Evolutionary conservation across 2,797 vertebrate genomes (phyloP).

Genomic region (Podarcis lilfordi): DNA sequence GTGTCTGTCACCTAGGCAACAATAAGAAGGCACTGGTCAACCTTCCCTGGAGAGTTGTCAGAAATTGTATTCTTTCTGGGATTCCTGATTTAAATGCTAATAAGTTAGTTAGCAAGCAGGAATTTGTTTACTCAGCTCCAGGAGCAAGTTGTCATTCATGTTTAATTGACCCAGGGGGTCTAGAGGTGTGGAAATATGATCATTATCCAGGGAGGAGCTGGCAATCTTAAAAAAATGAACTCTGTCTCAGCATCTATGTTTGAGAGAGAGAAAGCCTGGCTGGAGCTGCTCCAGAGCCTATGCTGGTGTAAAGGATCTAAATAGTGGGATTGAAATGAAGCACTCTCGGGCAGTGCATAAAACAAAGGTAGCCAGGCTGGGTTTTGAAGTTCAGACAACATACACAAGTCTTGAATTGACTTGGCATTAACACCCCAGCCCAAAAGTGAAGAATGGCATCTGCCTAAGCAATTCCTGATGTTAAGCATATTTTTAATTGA

Average conservation of each 20-base stretch:
- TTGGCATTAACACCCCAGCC: background rate
- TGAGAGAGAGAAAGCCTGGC: background rate
- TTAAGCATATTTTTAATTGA: background rate
- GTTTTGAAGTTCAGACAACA: too few relatives aligned
- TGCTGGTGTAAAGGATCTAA: background rate
- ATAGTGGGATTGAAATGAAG: background rate
- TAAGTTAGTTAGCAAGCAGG: conserved; percentile 4
- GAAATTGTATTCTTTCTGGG: background rate
- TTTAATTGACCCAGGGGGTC: background rate
- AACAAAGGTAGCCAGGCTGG: too few relatives aligned
- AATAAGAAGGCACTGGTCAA: background rate
- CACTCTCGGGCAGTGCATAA: background rate
- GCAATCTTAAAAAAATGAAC: background rate
- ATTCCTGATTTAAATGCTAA: conserved; percentile 20
- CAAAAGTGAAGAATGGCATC: background rate
- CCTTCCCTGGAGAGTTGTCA: background rate
- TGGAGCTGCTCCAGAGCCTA: background rate
- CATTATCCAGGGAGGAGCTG: background rate
- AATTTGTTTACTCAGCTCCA: conserved; percentile 6
- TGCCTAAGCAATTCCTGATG: background rate
- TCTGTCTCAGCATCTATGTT: background rate
- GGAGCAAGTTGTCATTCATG: background rate
- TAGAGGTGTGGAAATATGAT: background rate
- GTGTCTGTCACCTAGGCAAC: conserved; percentile 1
- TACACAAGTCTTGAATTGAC: too few relatives aligned